These are phyloP conservation scores for Chamaetylas fuelleborni DNA, from an alignment of 2,113 vertebrate species.

Conservation along the genomic window DNA sequence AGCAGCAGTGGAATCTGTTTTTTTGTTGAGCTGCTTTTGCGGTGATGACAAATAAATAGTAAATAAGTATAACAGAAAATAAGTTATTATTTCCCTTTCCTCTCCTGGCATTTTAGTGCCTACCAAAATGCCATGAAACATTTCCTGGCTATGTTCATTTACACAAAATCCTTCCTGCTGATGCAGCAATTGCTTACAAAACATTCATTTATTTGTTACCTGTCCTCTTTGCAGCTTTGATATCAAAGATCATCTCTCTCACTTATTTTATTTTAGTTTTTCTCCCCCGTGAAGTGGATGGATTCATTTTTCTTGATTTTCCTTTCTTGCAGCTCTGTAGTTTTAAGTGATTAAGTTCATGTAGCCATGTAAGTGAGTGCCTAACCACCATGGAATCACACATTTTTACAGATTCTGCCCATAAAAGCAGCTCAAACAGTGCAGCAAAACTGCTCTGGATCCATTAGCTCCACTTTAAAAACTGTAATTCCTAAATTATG, in stretches of 20 bases:
- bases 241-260: neutral
- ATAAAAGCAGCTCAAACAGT: conserved; percentile 29
- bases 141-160: neutral
- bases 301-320: neutral
- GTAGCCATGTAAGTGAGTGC: neutral
- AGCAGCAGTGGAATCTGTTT: neutral
- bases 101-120: neutral
- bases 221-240: neutral
- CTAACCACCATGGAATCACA: neutral
- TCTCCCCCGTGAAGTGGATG: neutral
- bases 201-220: neutral
- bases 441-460: conserved; percentile 25
- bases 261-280: neutral
- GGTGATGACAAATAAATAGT: neutral
- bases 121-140: neutral
- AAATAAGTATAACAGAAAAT: neutral
- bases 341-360: conserved; percentile 12
- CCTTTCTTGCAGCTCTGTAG: neutral
- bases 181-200: neutral
- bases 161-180: neutral
- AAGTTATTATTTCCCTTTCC: neutral
- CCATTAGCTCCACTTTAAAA: conserved; percentile 31
- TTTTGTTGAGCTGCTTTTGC: neutral
- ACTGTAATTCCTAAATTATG: conserved; percentile 14
- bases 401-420: neutral